Base-by-base conservation (phyloP, 2,113 vertebrate genomes). In the Atherinomorus stipes region DNA sequence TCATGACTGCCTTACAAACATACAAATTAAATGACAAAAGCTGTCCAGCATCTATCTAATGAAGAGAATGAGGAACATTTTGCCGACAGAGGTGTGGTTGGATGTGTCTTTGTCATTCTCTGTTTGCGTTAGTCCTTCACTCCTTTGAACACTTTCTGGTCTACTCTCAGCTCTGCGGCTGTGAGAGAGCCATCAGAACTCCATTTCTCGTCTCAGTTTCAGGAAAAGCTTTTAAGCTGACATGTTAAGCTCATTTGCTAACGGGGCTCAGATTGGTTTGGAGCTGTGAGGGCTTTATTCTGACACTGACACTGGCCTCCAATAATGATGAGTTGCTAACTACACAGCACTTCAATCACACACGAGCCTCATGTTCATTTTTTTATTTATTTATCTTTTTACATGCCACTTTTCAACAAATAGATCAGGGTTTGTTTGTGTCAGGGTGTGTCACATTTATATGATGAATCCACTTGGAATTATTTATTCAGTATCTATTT, bases 181-280 rank as follows among this genome's bases (percentile, higher is more conserved):
- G 58, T 19, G 75, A 82, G 81, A 65, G 72, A 54, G 69, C 74
- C 79, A 82, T 86, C 86, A 51, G 60, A 68, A 76, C 77, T 63
- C 34, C 11, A 68, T 62, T 58, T 70, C 83, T 69, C 64, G 25
- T 83, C 81, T 90, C 82, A 61, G 68, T 91, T 91, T 90, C 87
- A 90, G 72, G 57, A 85, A 85, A 89, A 86, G 89, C 90, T 89
- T 87, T 87, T 91, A 92, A 91, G 86, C 87, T 90, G 90, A 91
- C 86, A 90, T 90, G 57, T 90, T 90, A 90, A 90, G 85, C 85
- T 90, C 78, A 91, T 91, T 92, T 92, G 79, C 86, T 76, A 88
- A 90, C 76, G 79, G 81, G 71, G 69, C 68, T 86, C 64, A 49
- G 81, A 87, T 89, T 79, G 71, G 72, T 81, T 79, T n/a, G 78